phyloP scores from a whole-genome alignment of 2,113 vertebrate species.

The Colistium nudipinnis region DNA sequence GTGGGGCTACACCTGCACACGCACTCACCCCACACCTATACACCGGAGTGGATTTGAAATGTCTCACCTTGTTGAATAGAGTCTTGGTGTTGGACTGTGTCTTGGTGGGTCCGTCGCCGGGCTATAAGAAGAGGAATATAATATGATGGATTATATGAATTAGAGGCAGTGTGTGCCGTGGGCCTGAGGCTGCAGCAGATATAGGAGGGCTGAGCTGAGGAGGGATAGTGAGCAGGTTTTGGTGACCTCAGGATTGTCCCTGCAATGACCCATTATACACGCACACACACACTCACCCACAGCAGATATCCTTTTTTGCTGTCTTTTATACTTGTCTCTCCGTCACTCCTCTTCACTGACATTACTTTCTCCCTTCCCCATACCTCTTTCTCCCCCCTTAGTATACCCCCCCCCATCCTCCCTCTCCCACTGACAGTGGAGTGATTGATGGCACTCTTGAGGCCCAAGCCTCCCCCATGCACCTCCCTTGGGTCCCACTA shows the following conservation, averaged over 20 bases:
- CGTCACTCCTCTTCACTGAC: constrained; percentile 40
- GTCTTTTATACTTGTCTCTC: constrained; percentile 28
- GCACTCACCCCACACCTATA: constrained; percentile 41
- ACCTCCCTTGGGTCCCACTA: constrained; percentile 72
- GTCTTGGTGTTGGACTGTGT: constrained; percentile 36
- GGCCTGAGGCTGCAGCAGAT: constrained; percentile 63
- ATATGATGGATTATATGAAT: constrained; percentile 79
- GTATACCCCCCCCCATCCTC: constrained; percentile 33
- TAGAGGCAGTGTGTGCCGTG: constrained; percentile 63
- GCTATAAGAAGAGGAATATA: constrained; percentile 62
- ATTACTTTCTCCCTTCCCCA: constrained; percentile 41
- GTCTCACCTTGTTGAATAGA: constrained; percentile 63
- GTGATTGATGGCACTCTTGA: constrained; percentile 81
- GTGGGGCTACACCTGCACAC: constrained; percentile 56
- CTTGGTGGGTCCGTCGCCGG: constrained; percentile 60
- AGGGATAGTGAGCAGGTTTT: constrained; percentile 56
- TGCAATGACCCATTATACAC: constrained; percentile 68
- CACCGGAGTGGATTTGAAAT: constrained; percentile 58
- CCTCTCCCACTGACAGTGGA: constrained; percentile 66
- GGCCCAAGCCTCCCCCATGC: constrained; percentile 70
- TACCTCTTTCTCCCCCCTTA: constrained; percentile 3
- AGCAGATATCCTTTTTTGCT: constrained; percentile 21
- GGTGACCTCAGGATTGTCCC: constrained; percentile 64
- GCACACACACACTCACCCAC: constrained; percentile 32
- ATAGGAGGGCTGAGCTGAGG: constrained; percentile 49